Percentiles rank a stretch among this genome's conserved stretches.
Evolutionary conservation across 2,888 invertebrate genomes (phyloP).

Genomic region (Apodemia mormo): DNA sequence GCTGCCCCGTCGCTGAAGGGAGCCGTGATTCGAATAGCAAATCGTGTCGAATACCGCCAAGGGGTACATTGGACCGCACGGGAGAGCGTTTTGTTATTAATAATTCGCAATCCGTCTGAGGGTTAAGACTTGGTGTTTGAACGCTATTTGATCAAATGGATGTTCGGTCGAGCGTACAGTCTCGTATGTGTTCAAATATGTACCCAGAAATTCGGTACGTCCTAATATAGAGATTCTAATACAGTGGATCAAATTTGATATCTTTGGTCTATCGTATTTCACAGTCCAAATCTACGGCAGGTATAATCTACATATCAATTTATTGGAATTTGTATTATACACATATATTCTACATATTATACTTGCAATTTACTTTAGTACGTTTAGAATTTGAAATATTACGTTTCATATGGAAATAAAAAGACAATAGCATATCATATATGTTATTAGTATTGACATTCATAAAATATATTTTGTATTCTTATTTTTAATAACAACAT

Average conservation of each 20-base stretch:
- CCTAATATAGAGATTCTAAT: neutral
- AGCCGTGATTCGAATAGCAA: conserved; percentile 62
- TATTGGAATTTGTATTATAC: too few relatives aligned
- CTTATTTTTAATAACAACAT: too few relatives aligned
- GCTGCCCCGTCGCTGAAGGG: conserved; percentile 44
- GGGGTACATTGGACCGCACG: conserved; percentile 46
- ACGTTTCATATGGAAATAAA: too few relatives aligned
- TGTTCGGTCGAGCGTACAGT: conserved; percentile 9
- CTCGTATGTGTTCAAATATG: conserved; percentile 11
- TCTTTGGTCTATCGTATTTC: neutral
- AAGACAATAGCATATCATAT: too few relatives aligned
- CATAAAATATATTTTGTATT: too few relatives aligned
- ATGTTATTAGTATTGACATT: too few relatives aligned
- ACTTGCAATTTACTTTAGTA: too few relatives aligned
- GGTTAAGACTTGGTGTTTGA: conserved; percentile 28
- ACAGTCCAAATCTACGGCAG: too few relatives aligned
- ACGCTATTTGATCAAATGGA: conserved; percentile 14
- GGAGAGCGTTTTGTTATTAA: conserved; percentile 60
- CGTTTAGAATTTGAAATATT: too few relatives aligned
- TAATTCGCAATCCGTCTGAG: conserved; percentile 37
- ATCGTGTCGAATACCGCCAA: conserved; percentile 49
- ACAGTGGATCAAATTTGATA: neutral
- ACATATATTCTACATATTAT: too few relatives aligned
- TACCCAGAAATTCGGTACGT: neutral
- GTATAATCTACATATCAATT: too few relatives aligned